Evolutionary conservation across 1,140 invertebrate species (phyloP).

Genomic region (Aleiodes sp.): DNA sequence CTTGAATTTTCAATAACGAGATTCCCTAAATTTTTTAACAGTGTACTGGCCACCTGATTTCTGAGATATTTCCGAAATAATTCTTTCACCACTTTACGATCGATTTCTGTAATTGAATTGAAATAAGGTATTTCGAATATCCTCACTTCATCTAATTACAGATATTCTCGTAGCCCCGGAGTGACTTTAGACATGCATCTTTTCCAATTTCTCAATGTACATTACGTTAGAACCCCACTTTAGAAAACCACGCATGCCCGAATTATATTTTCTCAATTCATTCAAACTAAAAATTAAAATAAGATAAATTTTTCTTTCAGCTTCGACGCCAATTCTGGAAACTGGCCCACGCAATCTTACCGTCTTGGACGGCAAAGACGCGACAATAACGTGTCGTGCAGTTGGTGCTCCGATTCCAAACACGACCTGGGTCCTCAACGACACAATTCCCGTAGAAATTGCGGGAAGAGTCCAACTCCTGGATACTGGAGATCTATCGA

Average conservation of each 20-base stretch:
- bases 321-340: conserved; percentile 85
- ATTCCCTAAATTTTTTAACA: too few species aligned
- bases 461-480: conserved; percentile 83
- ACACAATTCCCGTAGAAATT: conserved; percentile 67
- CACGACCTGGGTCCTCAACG: conserved; percentile 90
- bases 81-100: too few species aligned
- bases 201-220: conserved; percentile 9
- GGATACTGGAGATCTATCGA: conserved; percentile 84
- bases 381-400: conserved; percentile 84
- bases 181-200: neutral
- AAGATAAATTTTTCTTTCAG: conserved; percentile 71
- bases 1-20: too few species aligned
- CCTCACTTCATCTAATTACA: too few species aligned
- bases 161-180: too few species aligned
- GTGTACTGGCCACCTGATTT: too few species aligned
- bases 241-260: conserved; percentile 22
- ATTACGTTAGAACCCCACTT: too few species aligned
- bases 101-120: too few species aligned
- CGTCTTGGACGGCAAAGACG: conserved; percentile 91
- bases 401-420: conserved; percentile 89
- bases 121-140: too few species aligned
- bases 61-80: too few species aligned
- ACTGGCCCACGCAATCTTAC: conserved; percentile 84
- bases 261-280: neutral
- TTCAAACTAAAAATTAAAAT: neutral